Evolutionary conservation across 1,140 invertebrate species (phyloP).

Genomic region (Diorhabda carinulata): DNA sequence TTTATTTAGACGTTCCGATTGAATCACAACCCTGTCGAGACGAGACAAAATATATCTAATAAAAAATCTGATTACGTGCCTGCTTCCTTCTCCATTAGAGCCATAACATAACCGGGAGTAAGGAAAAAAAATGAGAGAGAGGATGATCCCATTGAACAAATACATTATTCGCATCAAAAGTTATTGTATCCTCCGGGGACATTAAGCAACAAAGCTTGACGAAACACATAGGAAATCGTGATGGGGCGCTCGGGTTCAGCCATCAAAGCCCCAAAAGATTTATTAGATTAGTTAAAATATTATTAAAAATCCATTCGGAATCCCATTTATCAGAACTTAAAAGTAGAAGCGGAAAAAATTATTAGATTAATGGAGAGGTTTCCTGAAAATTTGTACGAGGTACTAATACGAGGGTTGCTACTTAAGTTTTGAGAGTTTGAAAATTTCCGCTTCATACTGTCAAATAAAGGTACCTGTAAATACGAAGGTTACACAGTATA

Average conservation of each 20-base stretch:
- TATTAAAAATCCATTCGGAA: conserved; percentile 3
- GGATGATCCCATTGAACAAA: neutral
- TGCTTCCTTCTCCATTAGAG: neutral
- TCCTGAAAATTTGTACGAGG: too few relatives aligned
- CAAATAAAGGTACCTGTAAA: too few relatives aligned
- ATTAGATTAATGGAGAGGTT: neutral
- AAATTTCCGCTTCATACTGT: too few relatives aligned
- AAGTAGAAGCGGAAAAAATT: conserved; percentile 2
- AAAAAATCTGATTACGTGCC: neutral
- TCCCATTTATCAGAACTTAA: neutral
- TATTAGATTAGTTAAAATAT: conserved; percentile 1
- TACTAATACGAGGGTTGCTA: too few relatives aligned
- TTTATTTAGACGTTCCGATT: too few relatives aligned
- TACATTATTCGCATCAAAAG: conserved; percentile 2
- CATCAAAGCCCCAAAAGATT: conserved; percentile 2
- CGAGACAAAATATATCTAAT: too few relatives aligned
- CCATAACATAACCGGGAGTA: neutral
- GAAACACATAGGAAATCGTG: conserved; percentile 2
- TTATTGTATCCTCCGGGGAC: conserved; percentile 1
- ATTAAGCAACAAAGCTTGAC: conserved; percentile 2
- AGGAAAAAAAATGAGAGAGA: neutral
- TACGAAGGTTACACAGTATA: too few relatives aligned
- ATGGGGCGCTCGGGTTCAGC: neutral
- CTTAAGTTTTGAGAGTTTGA: too few relatives aligned
- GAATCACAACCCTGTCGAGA: too few relatives aligned